Base-by-base conservation (phyloP, 2,113 vertebrate species). In the Dromiciops gliroides region DNA sequence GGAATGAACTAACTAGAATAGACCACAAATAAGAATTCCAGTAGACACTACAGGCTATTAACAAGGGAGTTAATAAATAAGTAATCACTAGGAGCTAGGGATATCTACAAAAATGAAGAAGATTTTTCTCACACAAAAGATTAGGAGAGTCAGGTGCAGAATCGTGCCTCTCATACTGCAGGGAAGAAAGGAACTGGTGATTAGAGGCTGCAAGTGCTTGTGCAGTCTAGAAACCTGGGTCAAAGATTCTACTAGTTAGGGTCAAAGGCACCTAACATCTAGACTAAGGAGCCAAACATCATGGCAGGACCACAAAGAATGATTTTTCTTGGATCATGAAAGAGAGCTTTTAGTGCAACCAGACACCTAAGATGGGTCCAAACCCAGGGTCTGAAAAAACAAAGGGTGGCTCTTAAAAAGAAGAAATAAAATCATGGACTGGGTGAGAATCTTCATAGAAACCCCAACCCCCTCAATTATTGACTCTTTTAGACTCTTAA, bases 111-210 rank as follows among this genome's bases (percentile, higher is more conserved):
- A 31, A 94, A 25, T 53, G 37, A 0, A 2, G 67, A 83, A 83
- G 94, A 95, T 89, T 97, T 95, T 96, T 97, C 95, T 95, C 94
- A 96, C 25, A 16, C 2, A 3, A 10, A 56, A 90, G 31, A 5
- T 97, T 93, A 91, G 94, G 90, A 93, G 44, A 91, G 95, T 31
- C 89, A 92, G 75, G 24, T 91, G 83, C 19, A 90, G 50, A 44
- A 24, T 7, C 26, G 52, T 52, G 50, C 51, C 51, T 52, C n/a
- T 53, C 51, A 53, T 53, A 91, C 44, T 91, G 90, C 26, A 52
- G 90, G 90, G 90, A 91, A 52, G 44, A 91, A 91, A 91, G 90
- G 90, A 44, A 26, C 51, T 91, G 90, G n/a, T 91, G 50, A 91
- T 91, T 91, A 53, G 90, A 51, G 47, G n/a, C 48, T 49, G 48